Evolutionary conservation across 2,797 vertebrate genomes (phyloP).

Genomic region (Choloepus didactylus): DNA sequence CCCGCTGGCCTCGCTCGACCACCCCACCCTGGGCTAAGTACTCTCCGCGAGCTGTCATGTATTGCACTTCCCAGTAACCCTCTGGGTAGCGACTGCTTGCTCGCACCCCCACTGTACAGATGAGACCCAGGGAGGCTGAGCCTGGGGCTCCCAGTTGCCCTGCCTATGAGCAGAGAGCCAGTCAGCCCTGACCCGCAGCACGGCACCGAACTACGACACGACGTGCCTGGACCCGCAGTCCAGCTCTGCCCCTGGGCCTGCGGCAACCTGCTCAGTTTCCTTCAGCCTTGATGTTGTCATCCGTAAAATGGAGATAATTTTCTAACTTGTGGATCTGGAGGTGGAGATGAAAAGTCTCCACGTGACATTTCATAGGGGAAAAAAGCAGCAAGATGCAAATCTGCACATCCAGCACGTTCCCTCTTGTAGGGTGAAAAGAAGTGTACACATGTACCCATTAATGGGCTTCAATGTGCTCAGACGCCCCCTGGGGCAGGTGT

Average conservation of each 20-base stretch:
- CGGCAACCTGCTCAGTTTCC: neutral
- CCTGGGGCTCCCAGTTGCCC: neutral
- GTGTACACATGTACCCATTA: rapidly evolving
- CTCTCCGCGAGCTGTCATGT: rapidly evolving
- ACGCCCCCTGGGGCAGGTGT: rapidly evolving
- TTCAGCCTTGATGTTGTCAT: neutral
- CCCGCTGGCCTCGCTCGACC: rapidly evolving
- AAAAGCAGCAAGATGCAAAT: neutral
- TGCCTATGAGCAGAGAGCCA: neutral
- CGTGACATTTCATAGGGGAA: neutral
- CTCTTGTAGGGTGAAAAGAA: neutral
- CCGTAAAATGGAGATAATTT: neutral
- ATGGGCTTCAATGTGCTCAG: rapidly evolving
- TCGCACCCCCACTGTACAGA: neutral
- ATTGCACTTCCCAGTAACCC: neutral
- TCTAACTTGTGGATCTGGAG: neutral
- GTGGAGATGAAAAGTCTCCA: neutral
- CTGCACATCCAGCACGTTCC: rapidly evolving
- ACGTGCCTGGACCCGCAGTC: neutral
- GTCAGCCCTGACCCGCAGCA: neutral
- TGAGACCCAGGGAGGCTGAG: neutral
- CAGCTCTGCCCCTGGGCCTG: neutral
- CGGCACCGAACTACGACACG: rapidly evolving
- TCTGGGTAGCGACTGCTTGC: neutral
- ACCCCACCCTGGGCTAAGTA: neutral